phyloP scores from a whole-genome alignment of 2,797 vertebrate genomes.

The Vespertilio murinus region DNA sequence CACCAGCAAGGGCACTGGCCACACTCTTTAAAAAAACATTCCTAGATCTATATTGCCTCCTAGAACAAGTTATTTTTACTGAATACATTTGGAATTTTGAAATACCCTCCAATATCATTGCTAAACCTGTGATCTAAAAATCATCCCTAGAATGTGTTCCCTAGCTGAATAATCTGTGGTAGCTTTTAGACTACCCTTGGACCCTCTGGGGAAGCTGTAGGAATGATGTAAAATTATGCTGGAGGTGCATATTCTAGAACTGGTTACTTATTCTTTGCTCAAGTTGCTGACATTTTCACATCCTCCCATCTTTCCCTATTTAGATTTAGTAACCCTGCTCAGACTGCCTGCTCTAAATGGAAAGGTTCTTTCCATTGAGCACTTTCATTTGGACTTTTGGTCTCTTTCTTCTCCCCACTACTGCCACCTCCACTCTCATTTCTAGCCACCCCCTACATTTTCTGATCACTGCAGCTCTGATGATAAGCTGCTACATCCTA shows the following conservation, averaged over 20 bases:
- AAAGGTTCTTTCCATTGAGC: not conserved
- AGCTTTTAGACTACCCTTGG: not conserved
- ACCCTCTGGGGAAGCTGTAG: not conserved
- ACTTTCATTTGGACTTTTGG: not conserved
- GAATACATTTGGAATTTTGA: constrained; percentile 13
- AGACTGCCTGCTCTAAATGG: not conserved
- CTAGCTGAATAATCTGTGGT: not conserved
- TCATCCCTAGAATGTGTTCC: not conserved
- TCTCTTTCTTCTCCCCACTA: not conserved
- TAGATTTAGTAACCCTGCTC: not conserved
- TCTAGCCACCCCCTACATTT: not conserved
- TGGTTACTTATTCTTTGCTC: not conserved
- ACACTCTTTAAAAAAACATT: not conserved
- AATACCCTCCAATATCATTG: not conserved
- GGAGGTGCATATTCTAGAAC: not conserved
- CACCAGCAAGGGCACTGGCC: not conserved
- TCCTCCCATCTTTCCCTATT: not conserved
- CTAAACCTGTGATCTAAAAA: not conserved
- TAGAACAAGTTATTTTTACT: not conserved
- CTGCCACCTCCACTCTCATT: not conserved
- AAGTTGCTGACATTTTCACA: not conserved
- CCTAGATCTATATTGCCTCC: not conserved
- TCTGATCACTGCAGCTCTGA: not conserved
- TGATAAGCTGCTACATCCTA: not conserved
- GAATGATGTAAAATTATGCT: not conserved